A percentile compares a stretch with the other conserved stretches of the same genome.
phyloP scores from a whole-genome alignment of 2,888 invertebrate species.

The Trichogramma dendrolimi region DNA sequence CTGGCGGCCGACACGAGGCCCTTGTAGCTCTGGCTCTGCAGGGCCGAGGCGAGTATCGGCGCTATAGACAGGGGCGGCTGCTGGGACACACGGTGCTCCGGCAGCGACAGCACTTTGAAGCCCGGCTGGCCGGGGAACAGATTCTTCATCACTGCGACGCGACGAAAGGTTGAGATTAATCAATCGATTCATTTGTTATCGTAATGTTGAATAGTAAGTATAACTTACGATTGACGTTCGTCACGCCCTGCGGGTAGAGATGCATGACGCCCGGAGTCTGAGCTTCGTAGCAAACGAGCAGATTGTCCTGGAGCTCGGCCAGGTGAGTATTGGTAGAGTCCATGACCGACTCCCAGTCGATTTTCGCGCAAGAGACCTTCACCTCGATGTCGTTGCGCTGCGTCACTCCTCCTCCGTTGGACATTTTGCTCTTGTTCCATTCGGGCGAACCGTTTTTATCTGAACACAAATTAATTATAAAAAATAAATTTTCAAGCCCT shows the following conservation, averaged over 20 bases:
- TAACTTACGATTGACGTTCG: slow-evolving; percentile 46
- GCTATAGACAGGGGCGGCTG: slow-evolving; percentile 51
- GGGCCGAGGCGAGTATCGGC: slow-evolving; percentile 45
- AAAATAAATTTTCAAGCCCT: background rate
- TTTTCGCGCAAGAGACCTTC: slow-evolving; percentile 50
- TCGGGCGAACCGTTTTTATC: too few species aligned
- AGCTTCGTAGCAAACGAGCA: slow-evolving; percentile 62
- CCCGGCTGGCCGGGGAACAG: slow-evolving; percentile 51
- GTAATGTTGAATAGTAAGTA: background rate
- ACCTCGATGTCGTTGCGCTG: slow-evolving; percentile 43
- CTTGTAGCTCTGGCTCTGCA: slow-evolving; percentile 54
- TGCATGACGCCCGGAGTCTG: slow-evolving; percentile 59
- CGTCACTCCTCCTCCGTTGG: slow-evolving; percentile 38
- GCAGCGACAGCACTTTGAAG: slow-evolving; percentile 50
- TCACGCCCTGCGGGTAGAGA: slow-evolving; percentile 52
- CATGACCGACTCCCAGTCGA: slow-evolving; percentile 63
- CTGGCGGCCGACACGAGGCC: slow-evolving; percentile 58
- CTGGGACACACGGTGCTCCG: slow-evolving; percentile 52
- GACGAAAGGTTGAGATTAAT: background rate
- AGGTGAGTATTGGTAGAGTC: slow-evolving; percentile 55
- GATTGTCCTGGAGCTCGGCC: slow-evolving; percentile 59
- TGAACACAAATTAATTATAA: slow-evolving; percentile 2
- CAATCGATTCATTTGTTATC: background rate
- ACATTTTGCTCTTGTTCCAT: too few species aligned
- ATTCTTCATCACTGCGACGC: slow-evolving; percentile 45